Evolutionary conservation across 1,140 invertebrate species (phyloP), one percentile per base, ranked within the genome.

Genomic region (Penaeus japonicus): DNA sequence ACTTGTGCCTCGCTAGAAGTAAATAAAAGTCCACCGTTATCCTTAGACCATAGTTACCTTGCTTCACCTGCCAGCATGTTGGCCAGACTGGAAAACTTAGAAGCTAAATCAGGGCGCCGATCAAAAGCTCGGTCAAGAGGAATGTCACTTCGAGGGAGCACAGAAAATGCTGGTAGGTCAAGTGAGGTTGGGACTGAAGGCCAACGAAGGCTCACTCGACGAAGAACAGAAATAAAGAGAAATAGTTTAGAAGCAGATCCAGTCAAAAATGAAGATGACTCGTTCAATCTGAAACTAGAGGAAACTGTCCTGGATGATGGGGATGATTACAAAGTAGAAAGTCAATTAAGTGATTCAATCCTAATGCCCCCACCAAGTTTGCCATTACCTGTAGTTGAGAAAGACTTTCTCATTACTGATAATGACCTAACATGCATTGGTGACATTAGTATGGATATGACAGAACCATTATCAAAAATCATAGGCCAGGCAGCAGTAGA

Each of bases 371-470:
- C 59, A 73, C 39, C 39, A 24, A 27, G n/a, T 3, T 30, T 70
- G 12, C 35, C 32, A 73, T 12, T 20, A 18, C 59, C 59, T 32
- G 18, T 10, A 30, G 20, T 47, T 24, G 20, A 84, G 0, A 20
- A 12, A 39, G 82, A 84, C 27, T 83, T 70, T 35, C 47, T 35
- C 27, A 73, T 84, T 2, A 47, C 12, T 47, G 55, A 62, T 22
- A 70, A 47, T 79, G 59, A 89, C 53, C n/a, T 85, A 79, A 89
- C 88, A 65, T 89, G 88, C 54, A 59, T 85, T 27, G 24, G 35
- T 65, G 82, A 85, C 24, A 27, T 79, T 4, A 79, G 75, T 70
- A 89, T 89, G 88, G 88, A 89, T 80, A 85, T 89, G 20, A 89
- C 88, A 18, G 22, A 84, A 83, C 75, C 82, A 65, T 20, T 89